Percentiles rank a stretch among this genome's conserved stretches.
phyloP scores from a whole-genome alignment of 2,113 vertebrate species.

The Corythoichthys intestinalis region DNA sequence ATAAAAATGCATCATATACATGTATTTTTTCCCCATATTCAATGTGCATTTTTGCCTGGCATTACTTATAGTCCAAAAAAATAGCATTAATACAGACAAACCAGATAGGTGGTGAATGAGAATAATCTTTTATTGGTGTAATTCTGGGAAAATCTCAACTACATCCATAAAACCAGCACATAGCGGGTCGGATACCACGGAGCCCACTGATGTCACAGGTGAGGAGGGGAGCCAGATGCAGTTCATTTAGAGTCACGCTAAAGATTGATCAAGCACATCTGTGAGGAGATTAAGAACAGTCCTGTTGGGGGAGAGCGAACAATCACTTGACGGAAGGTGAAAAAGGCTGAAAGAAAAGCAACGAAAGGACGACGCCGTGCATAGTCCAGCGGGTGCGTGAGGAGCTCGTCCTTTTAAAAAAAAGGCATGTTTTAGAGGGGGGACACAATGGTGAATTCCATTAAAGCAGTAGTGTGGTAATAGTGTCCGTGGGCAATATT shows the following conservation, averaged over 20 bases:
- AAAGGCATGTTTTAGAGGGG: neutral
- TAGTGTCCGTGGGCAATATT: constrained; percentile 27
- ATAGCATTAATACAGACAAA: neutral
- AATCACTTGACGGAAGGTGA: constrained; percentile 54
- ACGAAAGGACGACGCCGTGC: constrained; percentile 49
- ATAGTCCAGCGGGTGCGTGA: constrained; percentile 43
- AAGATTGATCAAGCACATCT: constrained; percentile 62
- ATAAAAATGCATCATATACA: too few species aligned
- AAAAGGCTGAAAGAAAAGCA: constrained; percentile 51
- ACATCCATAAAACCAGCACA: constrained; percentile 69
- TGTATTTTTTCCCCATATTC: too few species aligned
- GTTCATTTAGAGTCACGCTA: constrained; percentile 65
- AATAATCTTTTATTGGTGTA: constrained; percentile 76
- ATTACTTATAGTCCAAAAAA: too few species aligned
- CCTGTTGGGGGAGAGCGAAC: constrained; percentile 61
- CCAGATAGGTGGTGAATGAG: constrained; percentile 55
- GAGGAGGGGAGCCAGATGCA: constrained; percentile 43
- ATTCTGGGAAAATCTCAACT: constrained; percentile 66
- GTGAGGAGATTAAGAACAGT: constrained; percentile 61
- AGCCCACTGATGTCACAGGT: constrained; percentile 66
- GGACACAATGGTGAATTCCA: neutral
- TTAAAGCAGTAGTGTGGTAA: constrained; percentile 13
- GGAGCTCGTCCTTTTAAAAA: constrained; percentile 16
- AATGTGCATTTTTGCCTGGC: too few species aligned
- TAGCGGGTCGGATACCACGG: constrained; percentile 60